Percentiles rank a stretch among this genome's conserved stretches.
These are phyloP conservation scores for Xenotilapia longispinis DNA, from an alignment of 2,113 vertebrate genomes.

Conservation along the genomic window DNA sequence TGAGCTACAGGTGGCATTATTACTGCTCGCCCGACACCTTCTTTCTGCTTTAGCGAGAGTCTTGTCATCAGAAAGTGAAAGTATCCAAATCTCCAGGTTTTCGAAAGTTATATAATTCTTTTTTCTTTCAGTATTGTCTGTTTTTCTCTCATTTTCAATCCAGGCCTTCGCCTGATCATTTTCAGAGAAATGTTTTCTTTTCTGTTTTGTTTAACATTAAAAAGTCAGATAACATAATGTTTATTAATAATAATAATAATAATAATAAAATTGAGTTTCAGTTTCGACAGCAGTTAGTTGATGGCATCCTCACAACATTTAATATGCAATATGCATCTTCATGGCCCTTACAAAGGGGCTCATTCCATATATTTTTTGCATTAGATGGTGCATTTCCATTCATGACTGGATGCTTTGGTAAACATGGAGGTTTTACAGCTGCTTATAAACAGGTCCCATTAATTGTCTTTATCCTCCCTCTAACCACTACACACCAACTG, in stretches of 20 bases:
- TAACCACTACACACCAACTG: background rate
- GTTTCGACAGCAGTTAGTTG: background rate
- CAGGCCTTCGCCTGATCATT: background rate
- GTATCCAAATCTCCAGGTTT: background rate
- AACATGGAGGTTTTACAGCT: background rate
- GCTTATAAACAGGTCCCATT: background rate
- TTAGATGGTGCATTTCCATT: background rate
- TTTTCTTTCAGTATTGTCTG: background rate
- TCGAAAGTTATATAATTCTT: fast-evolving
- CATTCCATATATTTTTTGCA: background rate
- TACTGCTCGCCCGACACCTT: background rate
- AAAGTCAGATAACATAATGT: fast-evolving
- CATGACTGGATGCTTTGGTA: background rate
- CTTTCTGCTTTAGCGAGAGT: background rate
- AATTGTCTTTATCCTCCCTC: background rate
- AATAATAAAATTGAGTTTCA: background rate
- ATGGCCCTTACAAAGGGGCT: background rate
- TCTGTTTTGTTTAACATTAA: background rate
- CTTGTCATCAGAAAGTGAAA: fast-evolving
- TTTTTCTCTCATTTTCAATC: background rate
- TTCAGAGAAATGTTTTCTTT: background rate
- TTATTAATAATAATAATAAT: background rate
- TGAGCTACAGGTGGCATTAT: fast-evolving
- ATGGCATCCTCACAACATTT: fast-evolving
- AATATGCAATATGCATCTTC: background rate